Conservation (phyloP, 2,888 invertebrate genomes). For the Miltochrista miniata region DNA sequence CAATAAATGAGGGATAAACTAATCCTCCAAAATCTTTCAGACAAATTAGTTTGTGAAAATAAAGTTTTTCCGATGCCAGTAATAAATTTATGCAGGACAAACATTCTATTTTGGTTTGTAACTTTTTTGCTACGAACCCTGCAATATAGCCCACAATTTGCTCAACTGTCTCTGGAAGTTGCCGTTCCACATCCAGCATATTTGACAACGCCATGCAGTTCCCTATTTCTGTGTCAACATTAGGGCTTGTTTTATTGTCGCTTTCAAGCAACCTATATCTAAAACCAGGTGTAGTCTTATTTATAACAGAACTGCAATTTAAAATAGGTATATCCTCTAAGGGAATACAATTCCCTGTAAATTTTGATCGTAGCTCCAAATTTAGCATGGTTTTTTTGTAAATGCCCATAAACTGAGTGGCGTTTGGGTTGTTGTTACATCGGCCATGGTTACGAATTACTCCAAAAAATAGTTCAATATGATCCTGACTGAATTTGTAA, state of each 20-base stretch:
- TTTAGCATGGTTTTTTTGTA: neutral
- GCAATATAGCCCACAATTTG: neutral
- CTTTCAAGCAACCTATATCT: neutral
- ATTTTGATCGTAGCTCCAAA: neutral
- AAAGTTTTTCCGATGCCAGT: neutral
- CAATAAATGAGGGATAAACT: neutral
- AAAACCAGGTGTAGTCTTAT: neutral
- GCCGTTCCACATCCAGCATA: neutral
- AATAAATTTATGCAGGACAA: neutral
- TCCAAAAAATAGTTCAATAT: slow-evolving; percentile 9
- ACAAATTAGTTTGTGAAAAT: neutral
- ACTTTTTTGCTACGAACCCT: neutral
- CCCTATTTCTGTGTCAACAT: neutral
- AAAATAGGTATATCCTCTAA: neutral
- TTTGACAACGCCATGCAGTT: neutral
- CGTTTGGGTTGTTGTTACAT: slow-evolving; percentile 9
- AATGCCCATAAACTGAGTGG: slow-evolving; percentile 6
- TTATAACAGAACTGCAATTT: neutral
- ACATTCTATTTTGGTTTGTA: neutral
- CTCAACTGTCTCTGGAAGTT: neutral
- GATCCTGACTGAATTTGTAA: slow-evolving; percentile 9
- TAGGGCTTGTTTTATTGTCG: neutral
- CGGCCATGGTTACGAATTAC: slow-evolving; percentile 9
- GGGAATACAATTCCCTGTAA: neutral
- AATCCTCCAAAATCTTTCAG: neutral